A percentile compares a stretch with the other conserved stretches of the same genome.
Conservation (phyloP, 2,888 invertebrate genomes). For the Cryptocephalus primarius region DNA sequence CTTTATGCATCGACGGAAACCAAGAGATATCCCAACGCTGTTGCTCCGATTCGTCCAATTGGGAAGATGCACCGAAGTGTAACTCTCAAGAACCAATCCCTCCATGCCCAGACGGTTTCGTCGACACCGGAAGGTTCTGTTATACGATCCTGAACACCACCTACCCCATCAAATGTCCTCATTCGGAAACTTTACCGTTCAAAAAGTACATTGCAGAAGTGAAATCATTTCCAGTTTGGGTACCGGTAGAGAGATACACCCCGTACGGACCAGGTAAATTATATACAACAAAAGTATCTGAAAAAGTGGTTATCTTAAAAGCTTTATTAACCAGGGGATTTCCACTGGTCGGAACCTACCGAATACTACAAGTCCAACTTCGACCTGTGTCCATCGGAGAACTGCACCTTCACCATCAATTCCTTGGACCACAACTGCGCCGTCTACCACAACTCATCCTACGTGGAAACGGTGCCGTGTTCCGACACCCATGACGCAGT, state of each 20-base stretch:
- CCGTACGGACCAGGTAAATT: conserved; percentile 16
- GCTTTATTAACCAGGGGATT: not conserved
- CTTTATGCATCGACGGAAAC: conserved; percentile 8
- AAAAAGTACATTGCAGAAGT: conserved; percentile 9
- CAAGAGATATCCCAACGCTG: conserved; percentile 8
- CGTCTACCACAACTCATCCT: conserved; percentile 15
- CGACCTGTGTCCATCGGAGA: conserved; percentile 5
- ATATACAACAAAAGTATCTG: not conserved
- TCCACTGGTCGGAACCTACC: conserved; percentile 16
- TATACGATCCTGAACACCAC: conserved; percentile 10
- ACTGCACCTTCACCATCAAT: conserved; percentile 5
- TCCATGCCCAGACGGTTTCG: conserved; percentile 15
- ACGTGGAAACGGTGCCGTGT: conserved; percentile 17
- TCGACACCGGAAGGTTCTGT: conserved; percentile 8
- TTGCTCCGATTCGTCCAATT: conserved; percentile 8
- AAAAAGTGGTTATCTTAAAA: too few species aligned
- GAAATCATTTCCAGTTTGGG: conserved; percentile 17
- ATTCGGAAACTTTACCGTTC: conserved; percentile 14
- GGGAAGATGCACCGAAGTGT: conserved; percentile 12
- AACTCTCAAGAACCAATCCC: conserved; percentile 16
- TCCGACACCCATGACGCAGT: conserved; percentile 13
- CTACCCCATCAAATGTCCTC: conserved; percentile 19
- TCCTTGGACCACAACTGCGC: conserved; percentile 19
- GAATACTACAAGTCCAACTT: conserved; percentile 11
- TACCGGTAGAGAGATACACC: conserved; percentile 16